Evolutionary conservation across 1,140 invertebrate genomes (phyloP).

Genomic region (Drosophila oshimai): DNA sequence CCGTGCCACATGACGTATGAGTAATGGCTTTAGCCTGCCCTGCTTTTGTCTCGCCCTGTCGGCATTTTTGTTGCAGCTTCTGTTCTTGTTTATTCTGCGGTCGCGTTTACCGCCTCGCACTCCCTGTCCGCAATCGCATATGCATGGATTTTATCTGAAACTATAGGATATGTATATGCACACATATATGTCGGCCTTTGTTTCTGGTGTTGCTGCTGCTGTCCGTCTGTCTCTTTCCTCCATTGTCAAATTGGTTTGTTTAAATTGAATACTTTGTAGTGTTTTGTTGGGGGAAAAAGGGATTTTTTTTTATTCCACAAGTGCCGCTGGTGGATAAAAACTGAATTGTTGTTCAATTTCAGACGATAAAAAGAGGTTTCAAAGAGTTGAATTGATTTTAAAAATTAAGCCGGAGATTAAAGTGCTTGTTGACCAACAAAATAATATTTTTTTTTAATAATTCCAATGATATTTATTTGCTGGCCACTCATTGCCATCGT

Average conservation of each 20-base stretch:
- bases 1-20: conserved; percentile 71
- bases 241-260: conserved; percentile 73
- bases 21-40: conserved; percentile 69
- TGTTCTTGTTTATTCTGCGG: conserved; percentile 69
- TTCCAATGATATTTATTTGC: background rate
- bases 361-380: background rate
- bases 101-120: conserved; percentile 46
- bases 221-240: conserved; percentile 31
- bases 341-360: conserved; percentile 20
- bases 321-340: background rate
- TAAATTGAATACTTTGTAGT: conserved; percentile 65
- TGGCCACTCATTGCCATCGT: background rate
- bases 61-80: conserved; percentile 26
- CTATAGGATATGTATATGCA: conserved; percentile 12
- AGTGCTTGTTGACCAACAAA: background rate
- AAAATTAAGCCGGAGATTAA: background rate
- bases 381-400: conserved; percentile 9
- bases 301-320: conserved; percentile 10
- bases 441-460: background rate
- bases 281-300: conserved; percentile 18
- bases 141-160: conserved; percentile 48
- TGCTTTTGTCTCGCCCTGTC: conserved; percentile 52
- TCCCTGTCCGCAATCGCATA: conserved; percentile 44
- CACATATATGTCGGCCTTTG: conserved; percentile 15
- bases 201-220: conserved; percentile 21